Conservation (phyloP, 2,797 vertebrate genomes). For the Tamandua tetradactyla region DNA sequence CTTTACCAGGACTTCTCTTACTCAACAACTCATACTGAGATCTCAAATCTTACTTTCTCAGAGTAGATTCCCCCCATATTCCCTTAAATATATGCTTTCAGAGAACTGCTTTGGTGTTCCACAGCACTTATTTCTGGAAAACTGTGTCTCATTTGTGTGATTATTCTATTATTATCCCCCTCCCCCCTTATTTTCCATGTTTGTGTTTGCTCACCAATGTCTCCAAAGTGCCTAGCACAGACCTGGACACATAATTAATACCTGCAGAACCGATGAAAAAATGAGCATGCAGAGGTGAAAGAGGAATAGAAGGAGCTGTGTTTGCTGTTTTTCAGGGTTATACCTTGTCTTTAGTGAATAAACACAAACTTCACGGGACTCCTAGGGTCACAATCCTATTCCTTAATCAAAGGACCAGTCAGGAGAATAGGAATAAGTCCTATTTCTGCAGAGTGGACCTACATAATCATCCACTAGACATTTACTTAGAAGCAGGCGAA, state of each 20-base stretch:
- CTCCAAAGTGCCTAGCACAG: not conserved
- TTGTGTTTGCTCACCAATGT: not conserved
- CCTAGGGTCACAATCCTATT: not conserved
- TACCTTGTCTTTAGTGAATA: constrained; percentile 2
- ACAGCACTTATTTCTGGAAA: not conserved
- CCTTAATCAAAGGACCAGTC: not conserved
- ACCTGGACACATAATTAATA: not conserved
- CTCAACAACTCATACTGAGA: not conserved
- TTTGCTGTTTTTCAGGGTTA: constrained; percentile 7
- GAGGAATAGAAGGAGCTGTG: not conserved
- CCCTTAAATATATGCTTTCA: constrained; percentile 3
- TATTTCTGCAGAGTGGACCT: not conserved
- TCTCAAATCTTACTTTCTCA: constrained; percentile 28
- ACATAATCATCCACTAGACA: not conserved
- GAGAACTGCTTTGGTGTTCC: not conserved
- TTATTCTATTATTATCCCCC: not conserved
- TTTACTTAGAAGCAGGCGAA: not conserved
- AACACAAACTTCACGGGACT: not conserved
- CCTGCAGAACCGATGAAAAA: constrained; percentile 27
- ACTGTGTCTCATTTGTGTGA: not conserved
- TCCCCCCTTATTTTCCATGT: not conserved
- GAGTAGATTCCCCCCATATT: not conserved
- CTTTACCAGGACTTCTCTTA: constrained; percentile 29
- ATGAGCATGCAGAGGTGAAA: not conserved
- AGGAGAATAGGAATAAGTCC: not conserved